phyloP scores from a whole-genome alignment of 1,140 invertebrate genomes.

The Drosophila nebulosa region DNA sequence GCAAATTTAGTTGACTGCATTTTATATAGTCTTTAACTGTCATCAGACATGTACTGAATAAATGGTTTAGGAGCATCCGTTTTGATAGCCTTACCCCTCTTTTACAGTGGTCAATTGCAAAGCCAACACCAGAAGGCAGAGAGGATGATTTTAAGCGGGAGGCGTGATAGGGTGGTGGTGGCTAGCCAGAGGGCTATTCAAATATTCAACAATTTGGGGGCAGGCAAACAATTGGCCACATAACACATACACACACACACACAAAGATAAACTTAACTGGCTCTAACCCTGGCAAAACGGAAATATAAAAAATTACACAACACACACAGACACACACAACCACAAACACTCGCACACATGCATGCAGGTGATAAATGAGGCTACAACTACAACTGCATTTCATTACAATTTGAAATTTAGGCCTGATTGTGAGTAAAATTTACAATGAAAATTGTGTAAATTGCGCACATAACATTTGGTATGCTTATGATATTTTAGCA shows the following conservation, averaged over 20 bases:
- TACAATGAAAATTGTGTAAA: constrained; percentile 56
- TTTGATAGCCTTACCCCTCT: constrained; percentile 24
- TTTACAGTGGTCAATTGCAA: constrained; percentile 24
- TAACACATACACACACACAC: background rate
- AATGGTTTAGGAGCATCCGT: constrained; percentile 18
- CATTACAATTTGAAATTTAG: constrained; percentile 57
- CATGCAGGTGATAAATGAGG: constrained; percentile 59
- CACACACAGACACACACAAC: background rate
- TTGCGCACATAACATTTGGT: constrained; percentile 39
- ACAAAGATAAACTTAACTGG: constrained; percentile 23
- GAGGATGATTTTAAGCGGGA: no score
- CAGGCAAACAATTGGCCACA: constrained; percentile 35
- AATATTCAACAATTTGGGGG: constrained; percentile 21
- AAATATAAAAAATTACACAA: constrained; percentile 50
- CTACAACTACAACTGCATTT: constrained; percentile 51
- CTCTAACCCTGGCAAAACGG: constrained; percentile 25
- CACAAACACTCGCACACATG: no score
- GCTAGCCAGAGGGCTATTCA: constrained; percentile 12
- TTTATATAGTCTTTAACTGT: constrained; percentile 26
- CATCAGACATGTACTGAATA: constrained; percentile 25
- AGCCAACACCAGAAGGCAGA: background rate
- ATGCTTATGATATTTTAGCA: constrained; percentile 47
- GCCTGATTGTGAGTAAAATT: constrained; percentile 12
- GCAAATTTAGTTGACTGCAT: constrained; percentile 11
- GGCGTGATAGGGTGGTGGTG: background rate